These are phyloP conservation scores for Ctena decussata DNA, from an alignment of 2,888 invertebrate genomes.

Conservation along the genomic window DNA sequence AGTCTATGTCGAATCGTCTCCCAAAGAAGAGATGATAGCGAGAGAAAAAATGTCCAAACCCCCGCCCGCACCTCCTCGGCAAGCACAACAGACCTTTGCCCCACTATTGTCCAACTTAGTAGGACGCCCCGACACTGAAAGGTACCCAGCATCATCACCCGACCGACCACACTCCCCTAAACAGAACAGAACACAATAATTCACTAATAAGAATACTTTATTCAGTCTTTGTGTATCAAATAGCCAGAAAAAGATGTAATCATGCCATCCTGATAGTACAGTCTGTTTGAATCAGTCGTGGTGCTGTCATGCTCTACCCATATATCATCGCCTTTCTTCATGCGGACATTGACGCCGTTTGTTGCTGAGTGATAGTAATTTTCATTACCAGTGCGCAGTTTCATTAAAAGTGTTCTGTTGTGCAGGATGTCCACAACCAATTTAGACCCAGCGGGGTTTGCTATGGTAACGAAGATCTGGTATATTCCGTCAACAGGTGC, in stretches of 20 bases:
- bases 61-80: too few species aligned
- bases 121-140: too few species aligned
- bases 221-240: slow-evolving; percentile 49
- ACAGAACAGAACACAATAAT: too few species aligned
- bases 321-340: slow-evolving; percentile 55
- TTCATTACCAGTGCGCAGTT: slow-evolving; percentile 52
- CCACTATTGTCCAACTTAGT: too few species aligned
- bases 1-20: too few species aligned
- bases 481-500: slow-evolving; percentile 83
- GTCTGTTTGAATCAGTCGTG: slow-evolving; percentile 46
- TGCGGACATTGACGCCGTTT: slow-evolving; percentile 40
- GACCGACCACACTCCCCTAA: too few species aligned
- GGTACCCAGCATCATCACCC: too few species aligned
- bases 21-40: too few species aligned
- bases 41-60: too few species aligned
- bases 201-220: too few species aligned
- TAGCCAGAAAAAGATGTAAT: slow-evolving; percentile 59
- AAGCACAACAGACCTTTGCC: too few species aligned
- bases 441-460: slow-evolving; percentile 75
- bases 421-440: slow-evolving; percentile 48
- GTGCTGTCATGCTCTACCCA: slow-evolving; percentile 59
- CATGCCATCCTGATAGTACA: slow-evolving; percentile 43
- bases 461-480: slow-evolving; percentile 82
- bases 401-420: slow-evolving; percentile 32
- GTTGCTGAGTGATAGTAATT: slow-evolving; percentile 46